Base-by-base conservation (phyloP, 2,888 invertebrate genomes). In the Harpalus rufipes region DNA sequence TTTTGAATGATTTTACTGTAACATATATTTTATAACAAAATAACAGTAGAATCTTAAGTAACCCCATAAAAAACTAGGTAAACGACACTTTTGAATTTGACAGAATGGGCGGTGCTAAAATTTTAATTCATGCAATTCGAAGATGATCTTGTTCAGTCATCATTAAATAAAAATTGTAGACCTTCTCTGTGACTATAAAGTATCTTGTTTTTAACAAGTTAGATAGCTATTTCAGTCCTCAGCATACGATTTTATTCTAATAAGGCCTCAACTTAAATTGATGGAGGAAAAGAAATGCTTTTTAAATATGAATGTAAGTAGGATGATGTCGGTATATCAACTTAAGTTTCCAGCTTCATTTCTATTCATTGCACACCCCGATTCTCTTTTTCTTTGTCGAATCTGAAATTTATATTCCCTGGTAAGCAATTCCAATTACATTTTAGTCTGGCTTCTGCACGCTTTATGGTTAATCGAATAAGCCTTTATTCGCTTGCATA, bases 331-430 rank as follows among this genome's bases (percentile, higher is more conserved):
- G 14, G 39, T 68, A 68, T 68, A 68, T 68, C 32, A 68, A 7
- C 39, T n/a, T n/a, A 68, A 32, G 12, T 63, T 25, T 12, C 68
- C 7, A 68, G 68, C n/a, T 32, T 68, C 68, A 68, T 68, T 68
- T 68, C 68, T 68, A 68, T 68, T 68, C 68, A 68, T 68, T 68
- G 68, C 68, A 68, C 68, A 68, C 32, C 25, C 39, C n/a, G 68
- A 68, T 39, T 12, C 68, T 68, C 68, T 68, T 63, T 63, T 68
- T 68, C 68, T 68, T 68, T 68, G 32, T 68, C 68, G 68, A 68
- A 39, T 68, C 39, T 68, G 68, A 68, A 63, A 68, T 68, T 68
- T 68, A 68, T 32, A 32, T 7, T 39, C 68, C 68, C 68, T 68
- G 7, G 32, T 32, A 68, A 68, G 68, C 32, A 68, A 68, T 68